Evolutionary conservation across 2,888 invertebrate genomes (phyloP), one percentile per base, ranked within the genome.

Genomic region (Plebejus argus): DNA sequence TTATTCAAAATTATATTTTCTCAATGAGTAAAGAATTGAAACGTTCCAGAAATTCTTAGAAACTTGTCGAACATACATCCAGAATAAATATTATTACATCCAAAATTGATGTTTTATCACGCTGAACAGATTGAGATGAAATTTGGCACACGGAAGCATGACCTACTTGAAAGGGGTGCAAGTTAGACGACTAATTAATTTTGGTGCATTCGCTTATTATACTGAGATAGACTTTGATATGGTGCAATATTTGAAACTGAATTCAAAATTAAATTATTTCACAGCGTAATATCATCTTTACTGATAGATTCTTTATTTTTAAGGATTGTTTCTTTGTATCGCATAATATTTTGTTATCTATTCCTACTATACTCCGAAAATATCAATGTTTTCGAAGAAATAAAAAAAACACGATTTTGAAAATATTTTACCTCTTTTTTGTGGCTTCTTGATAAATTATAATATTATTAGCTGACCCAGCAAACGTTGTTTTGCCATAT

Each of bases 131-230:
- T 66, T 66, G 28, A 66, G 66, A 18, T 66, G 18, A 66, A 28
- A 18, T 66, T 66, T 66, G 66, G 33, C 66, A 66, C 66, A 66
- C 66, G 66, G 28, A 66, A 66, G 66, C 66, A 66, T 66, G 66
- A 66, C 66, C 66, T 66, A 33, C 66, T 66, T 66, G 66, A 66
- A 66, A 66, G 66, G 28, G 15, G 33, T 20, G 28, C 28, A 66
- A 66, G 28, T 66, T 66, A 28, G 66, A 66, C 66, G 66, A 66
- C 66, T 66, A 66, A 66, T 66, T 66, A 33, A 66, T 66, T 66
- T 66, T 66, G 66, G 66, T 66, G 66, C 66, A 66, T 66, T 66
- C 66, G 15, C 66, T 66, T 33, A 20, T 66, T 28, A 66, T 66
- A 66, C 66, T 4, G 15, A 66, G 66, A 28, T 66, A 28, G 66